Evolutionary conservation across 2,888 invertebrate species (phyloP), one percentile per base, ranked within the genome.

Genomic region (Vanessa cardui): DNA sequence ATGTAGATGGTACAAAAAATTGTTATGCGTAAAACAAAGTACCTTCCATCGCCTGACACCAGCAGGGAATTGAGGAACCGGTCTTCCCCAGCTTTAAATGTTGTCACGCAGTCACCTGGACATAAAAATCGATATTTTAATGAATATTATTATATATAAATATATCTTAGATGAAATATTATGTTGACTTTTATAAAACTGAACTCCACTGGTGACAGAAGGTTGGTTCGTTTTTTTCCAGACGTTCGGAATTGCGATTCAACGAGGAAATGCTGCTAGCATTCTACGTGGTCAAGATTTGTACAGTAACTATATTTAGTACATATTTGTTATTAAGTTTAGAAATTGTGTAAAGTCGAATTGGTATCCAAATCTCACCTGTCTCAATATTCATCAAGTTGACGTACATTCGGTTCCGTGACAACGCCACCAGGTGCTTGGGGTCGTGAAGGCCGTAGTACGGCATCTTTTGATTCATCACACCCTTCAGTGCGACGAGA

Each of bases 401-500:
- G 74, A 97, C 97, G 80, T 97, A 97, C 97, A 97, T 97, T 78
- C 97, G 90, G 90, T 98, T 98, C 68, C 98, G 93, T 8, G 97
- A 96, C 47, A 98, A 92, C 5, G 97, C 96, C 45, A 98, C 97
- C 71, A 96, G 89, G 83, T 97, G 97, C 62, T 94, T 94, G 62
- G 94, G 88, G 89, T 97, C 96, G 83, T 97, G 97, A 12, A 97
- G 94, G 0, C 97, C 97, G 87, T 96, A 98, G 85, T 95, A 97
- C 67, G 98, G 97, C 97, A 97, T 97, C 87, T 97, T 97, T 85
- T 98, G 97, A 91, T 98, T 98, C 97, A 98, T 97, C 39, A 98
- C 96, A 46, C 97, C 97, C 81, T 97, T 96, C 58, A 97, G 86
- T 50, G 96, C 95, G 15, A 96, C 95, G 78, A 96, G 80, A 83